Base-by-base conservation (phyloP, 2,888 invertebrate species). In the Agrochola lota region DNA sequence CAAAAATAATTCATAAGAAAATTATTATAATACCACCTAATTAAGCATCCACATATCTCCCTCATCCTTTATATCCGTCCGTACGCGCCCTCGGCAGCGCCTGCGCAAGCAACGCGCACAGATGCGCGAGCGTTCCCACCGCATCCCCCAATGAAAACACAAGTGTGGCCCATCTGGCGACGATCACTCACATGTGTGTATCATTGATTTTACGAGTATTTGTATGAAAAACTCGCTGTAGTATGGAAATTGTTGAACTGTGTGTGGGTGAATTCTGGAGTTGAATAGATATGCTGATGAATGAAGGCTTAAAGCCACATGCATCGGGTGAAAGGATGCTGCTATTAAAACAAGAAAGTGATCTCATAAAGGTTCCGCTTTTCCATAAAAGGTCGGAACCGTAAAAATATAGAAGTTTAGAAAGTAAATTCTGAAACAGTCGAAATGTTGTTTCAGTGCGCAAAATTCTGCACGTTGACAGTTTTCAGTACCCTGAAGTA, bases 81-180 rank as follows among this genome's bases (percentile, higher is more conserved):
- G 81, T 77, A 64, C 80, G 79, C 77, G 74, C 74, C 73, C 85
- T 66, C 80, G 80, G 79, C 79, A 67, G 81, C 78, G 86, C 59
- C 74, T 43, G 84, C 85, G 71, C 84, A 76, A 62, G 67, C 26
- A 43, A 62, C 74, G 57, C 57, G 68, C 78, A 76, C 86, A 86
- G 86, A 86, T 86, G 86, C 76, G 82, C 83, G 64, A 26, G 83
- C 87, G 92, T 93, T 95, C 95, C 95, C 95, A 95, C 92, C 92
- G 91, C 93, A 91, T 90, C 90, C 93, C 93, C 91, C 90, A 91
- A 91, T 89, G 79, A 88, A 88, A 90, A 88, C 91, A 86, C 95
- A 95, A 95, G 95, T 95, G 95, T 91, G 89, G 86, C 90, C 90
- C 95, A 95, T 95, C 95, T 96, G 96, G 94, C 92, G 87, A 85